Conservation (phyloP, 2,797 vertebrate species). For the Anabacerthia variegaticeps region DNA sequence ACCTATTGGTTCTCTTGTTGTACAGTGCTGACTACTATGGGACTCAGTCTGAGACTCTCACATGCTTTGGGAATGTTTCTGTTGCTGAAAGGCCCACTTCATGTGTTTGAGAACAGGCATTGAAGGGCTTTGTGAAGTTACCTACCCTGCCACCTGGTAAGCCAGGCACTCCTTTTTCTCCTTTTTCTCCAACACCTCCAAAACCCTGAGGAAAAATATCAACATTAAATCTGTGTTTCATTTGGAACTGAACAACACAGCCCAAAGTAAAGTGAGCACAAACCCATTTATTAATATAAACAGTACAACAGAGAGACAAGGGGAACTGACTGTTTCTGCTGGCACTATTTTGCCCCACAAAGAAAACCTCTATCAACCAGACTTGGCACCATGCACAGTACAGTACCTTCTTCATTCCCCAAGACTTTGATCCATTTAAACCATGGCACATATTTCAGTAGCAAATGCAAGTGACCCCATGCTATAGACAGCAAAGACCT, state of each 20-base stretch:
- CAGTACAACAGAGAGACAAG: background rate
- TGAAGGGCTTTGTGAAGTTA: background rate
- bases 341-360: background rate
- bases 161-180: constrained; percentile 91
- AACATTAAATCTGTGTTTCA: background rate
- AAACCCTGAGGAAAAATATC: constrained; percentile 77
- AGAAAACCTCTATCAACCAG: background rate
- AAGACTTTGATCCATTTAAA: background rate
- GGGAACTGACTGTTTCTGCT: background rate
- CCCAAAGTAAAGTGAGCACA: background rate
- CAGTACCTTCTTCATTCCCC: background rate
- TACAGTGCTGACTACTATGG: background rate
- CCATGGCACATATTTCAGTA: background rate
- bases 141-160: constrained; percentile 90
- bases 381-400: background rate
- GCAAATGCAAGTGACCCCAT: background rate
- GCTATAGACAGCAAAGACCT: background rate
- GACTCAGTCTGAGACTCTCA: background rate
- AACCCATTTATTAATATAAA: background rate
- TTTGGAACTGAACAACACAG: background rate
- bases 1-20: background rate
- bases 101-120: background rate
- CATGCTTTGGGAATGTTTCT: background rate
- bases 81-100: background rate
- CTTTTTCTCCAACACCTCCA: constrained; percentile 80